Percentiles rank a stretch among this genome's conserved stretches.
Conservation (phyloP, 2,797 vertebrate species). For the Falco concolor region DNA sequence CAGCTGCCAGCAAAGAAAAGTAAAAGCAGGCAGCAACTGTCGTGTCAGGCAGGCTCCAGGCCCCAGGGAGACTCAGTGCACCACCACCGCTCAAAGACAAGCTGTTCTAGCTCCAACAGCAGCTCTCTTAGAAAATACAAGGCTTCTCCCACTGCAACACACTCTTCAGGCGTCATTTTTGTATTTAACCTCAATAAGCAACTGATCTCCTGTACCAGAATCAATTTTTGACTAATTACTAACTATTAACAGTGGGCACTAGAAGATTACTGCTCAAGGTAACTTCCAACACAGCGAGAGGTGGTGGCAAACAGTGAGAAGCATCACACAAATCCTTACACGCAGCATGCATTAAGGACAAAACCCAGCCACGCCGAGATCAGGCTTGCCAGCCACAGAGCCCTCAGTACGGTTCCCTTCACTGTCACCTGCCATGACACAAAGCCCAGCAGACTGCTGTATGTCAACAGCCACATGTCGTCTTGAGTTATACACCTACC, state of each 20-base stretch:
- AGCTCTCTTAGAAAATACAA: not conserved
- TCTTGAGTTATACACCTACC: not conserved
- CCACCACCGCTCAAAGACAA: not conserved
- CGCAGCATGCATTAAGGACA: fast-evolving
- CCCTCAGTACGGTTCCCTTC: not conserved
- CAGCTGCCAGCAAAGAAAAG: not conserved
- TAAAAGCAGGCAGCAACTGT: not conserved
- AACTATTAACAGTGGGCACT: not conserved
- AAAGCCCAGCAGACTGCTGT: not conserved
- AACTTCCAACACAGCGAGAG: not conserved
- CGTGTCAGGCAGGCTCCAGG: not conserved
- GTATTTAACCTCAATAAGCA: not conserved
- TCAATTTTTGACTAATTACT: not conserved
- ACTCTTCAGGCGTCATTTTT: not conserved
- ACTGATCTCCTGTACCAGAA: not conserved
- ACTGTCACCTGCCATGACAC: fast-evolving
- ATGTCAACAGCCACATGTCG: not conserved
- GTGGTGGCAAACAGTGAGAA: not conserved
- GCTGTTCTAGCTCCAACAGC: not conserved
- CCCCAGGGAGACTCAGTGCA: not conserved
- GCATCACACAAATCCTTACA: not conserved
- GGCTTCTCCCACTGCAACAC: not conserved
- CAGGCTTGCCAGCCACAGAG: not conserved
- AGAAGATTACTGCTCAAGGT: not conserved
- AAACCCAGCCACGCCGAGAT: not conserved